Base-by-base conservation (phyloP, 1,140 invertebrate species). In the Monomorium pharaonis region DNA sequence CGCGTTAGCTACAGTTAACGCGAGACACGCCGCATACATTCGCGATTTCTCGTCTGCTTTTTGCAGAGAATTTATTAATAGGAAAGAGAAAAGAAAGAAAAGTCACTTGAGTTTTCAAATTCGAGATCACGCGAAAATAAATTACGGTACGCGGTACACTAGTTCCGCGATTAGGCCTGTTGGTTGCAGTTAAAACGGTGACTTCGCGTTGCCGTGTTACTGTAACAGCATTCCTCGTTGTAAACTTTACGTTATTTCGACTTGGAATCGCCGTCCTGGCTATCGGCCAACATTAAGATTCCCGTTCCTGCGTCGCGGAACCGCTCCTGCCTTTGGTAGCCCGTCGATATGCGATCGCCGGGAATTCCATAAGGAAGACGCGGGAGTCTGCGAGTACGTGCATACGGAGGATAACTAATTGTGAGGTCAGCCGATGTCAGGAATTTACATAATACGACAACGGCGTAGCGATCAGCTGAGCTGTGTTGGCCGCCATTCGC, bases 371-470 rank as follows among this genome's bases (percentile, higher is more conserved):
- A 30, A 70, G 77, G 76, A 86, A 86, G 51, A 83, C 67, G 76
- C 67, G 84, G 49, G 65, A 86, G 77, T 89, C 42, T 16, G 37
- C 58, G 74, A 88, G 89, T 47, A 90, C 56, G 84, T 78, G 67
- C 81, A 42, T 81, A 81, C 70, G 88, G 24, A 51, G 89, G 75
- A 90, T 90, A 90, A 90, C 89, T 90, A 90, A 90, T 90, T 90
- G 89, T 72, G 24, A 77, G 89, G 89, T 88, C 89, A 90, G 77
- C 62, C 44, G 89, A 90, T 88, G 86, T 90, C 84, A 88, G 65
- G 89, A 88, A 90, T 90, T 90, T 90, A 86, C 89, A 90, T 88
- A 90, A 90, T 86, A 90, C 89, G 89, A 90, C 89, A 88, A 84
- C 84, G 80, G 86, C 72, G 62, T 60, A 86, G 84, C 84, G 89